Conservation (phyloP, 2,797 vertebrate species). For the Streptopelia turtur region DNA sequence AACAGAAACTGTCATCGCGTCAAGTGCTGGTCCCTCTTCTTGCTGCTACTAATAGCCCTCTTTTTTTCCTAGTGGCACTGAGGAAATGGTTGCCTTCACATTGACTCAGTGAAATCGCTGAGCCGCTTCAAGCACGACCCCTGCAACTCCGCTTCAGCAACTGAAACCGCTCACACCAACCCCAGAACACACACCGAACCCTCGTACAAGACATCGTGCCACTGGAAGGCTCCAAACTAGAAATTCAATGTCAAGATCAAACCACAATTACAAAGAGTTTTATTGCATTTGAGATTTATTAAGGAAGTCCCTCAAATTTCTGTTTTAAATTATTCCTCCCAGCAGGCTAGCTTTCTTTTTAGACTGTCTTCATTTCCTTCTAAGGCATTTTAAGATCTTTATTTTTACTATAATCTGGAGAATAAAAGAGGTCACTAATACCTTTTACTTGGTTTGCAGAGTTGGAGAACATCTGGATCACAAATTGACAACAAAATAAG, state of each 20-base stretch:
- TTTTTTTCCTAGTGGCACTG: not conserved
- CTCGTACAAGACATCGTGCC: not conserved
- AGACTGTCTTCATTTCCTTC: not conserved
- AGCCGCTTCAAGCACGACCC: not conserved
- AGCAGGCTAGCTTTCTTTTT: not conserved
- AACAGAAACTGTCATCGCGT: conserved; percentile 40
- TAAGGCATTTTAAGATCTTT: not conserved
- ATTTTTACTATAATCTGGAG: not conserved
- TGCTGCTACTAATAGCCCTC: not conserved
- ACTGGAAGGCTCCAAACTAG: not conserved
- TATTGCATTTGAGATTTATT: not conserved
- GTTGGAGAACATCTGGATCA: not conserved
- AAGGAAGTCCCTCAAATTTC: not conserved
- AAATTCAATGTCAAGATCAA: not conserved
- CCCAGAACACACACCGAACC: accelerated
- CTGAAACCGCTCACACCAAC: not conserved
- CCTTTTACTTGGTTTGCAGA: not conserved
- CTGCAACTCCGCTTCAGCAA: not conserved
- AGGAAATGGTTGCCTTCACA: not conserved
- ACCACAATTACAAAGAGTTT: not conserved
- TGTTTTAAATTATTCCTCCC: conserved; percentile 5
- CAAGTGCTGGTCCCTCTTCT: conserved; percentile 26
- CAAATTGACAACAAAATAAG: not conserved
- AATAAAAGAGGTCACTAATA: not conserved
- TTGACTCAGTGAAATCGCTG: not conserved